Base-by-base conservation (phyloP, 2,797 vertebrate species). In the Chaetophractus vellerosus region DNA sequence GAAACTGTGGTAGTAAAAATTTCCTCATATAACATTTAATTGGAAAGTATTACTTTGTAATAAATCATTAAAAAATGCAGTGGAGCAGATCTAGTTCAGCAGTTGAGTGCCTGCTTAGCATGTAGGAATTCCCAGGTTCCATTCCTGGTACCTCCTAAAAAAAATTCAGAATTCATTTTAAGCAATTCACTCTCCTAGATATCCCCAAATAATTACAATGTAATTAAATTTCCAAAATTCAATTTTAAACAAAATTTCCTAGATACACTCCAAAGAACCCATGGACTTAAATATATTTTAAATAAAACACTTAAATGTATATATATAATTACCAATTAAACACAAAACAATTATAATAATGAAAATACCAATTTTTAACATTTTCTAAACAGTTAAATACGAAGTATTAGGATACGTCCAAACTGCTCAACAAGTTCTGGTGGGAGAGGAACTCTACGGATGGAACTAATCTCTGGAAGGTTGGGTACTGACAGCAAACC, bases 381-480 rank as follows among this genome's bases (percentile, higher is more conserved):
- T 72, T 79, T 64, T 78, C 68, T 59, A 81, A 89, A 66, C 36
- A 59, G 23, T 76, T 94, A 95, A 92, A 95, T 19, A 82, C 26
- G 81, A 94, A 63, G 31, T 71, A 92, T 61, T 82, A 99, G 99
- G 99, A 99, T 99, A 99, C 99, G 99, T 91, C 99, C 99, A 98
- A 99, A 99, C 96, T 99, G 99, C 97, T 99, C 99, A 75, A 99
- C 99, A 55, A 99, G 98, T 96, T 99, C 99, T 0, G 99, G 99
- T 0, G 99, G 99, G 31, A 99, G 98, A 6, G 99, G 99, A 71
- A 99, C 99, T 96, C 99, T 98, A 86, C 99, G 99, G 63, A 99
- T 99, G 0, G 99, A 98, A 75, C 99, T 99, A 96, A 99, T 99
- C 97, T 99, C 99, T 0, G 99, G 99, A 74, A 99, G 99, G 96